Evolutionary conservation across 1,140 invertebrate species (phyloP), one percentile per base, ranked within the genome.

Genomic region (Ostrea edulis): DNA sequence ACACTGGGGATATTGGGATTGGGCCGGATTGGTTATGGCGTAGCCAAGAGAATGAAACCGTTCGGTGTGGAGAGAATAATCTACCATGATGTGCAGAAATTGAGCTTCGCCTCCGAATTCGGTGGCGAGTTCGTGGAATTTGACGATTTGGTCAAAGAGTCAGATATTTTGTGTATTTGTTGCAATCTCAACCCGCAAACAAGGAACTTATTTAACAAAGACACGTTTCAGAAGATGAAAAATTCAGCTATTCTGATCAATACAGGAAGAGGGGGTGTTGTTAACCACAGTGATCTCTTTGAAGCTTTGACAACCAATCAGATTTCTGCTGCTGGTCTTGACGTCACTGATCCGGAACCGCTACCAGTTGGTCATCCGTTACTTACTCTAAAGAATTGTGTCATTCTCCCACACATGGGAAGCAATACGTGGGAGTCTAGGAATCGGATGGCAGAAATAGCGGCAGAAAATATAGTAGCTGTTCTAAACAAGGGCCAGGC

Each of bases 321-420:
- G 81, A 98, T 99, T 81, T 95, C 96, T 93, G 98, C 97, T 14
- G 98, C 98, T 20, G 98, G 98, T 0, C 95, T 99, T 29, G 98
- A 99, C 96, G 98, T 99, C 0, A 99, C 97, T 90, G 97, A 97
- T 68, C 98, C 98, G 0, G 98, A 99, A 95, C 98, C 98, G 5
- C 95, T 99, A 52, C 97, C 98, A 14, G 92, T 96, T 0, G 96
- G 98, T 92, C 97, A 97, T 95, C 96, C 97, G 71, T 95, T 99
- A 7, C 95, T 98, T 2, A 96, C 96, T 87, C 93, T 99, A 14
- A 95, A 96, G 51, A 99, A 99, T 95, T 97, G 97, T 94, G 97
- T 98, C 8, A 95, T 99, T 68, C 93, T 98, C 85, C 98, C 98
- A 9, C 98, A 99, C 93, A 98, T 99, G 94, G 98, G 98, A 44